phyloP scores from a whole-genome alignment of 64 coral and sea anemone species.

The Anthopleura sola region DNA sequence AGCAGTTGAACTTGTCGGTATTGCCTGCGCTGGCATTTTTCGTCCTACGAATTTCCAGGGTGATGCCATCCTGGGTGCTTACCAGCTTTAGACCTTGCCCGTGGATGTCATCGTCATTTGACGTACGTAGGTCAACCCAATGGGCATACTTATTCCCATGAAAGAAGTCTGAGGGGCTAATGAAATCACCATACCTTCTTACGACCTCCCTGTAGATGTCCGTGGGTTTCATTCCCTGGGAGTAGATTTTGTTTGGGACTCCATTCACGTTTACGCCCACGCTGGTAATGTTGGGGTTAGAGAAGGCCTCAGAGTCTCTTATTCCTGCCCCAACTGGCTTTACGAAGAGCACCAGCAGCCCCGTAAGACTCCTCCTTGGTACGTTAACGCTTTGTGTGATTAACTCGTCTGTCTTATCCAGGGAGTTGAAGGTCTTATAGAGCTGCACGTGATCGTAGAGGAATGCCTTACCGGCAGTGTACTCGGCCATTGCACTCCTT shows the following conservation, averaged over 20 bases:
- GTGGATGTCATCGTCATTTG: conserved; percentile 9
- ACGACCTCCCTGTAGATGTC: conserved; percentile 4
- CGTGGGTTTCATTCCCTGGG: background rate
- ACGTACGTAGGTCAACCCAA: background rate
- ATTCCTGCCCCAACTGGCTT: background rate
- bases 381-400: background rate
- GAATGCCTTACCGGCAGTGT: background rate
- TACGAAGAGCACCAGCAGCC: background rate
- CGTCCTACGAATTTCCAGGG: background rate
- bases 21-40: background rate
- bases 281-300: background rate
- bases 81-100: conserved; percentile 10
- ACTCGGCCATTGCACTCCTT: background rate
- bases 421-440: conserved; percentile 9
- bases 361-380: conserved; percentile 15
- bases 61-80: conserved; percentile 17
- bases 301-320: conserved; percentile 12
- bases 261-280: conserved; percentile 3
- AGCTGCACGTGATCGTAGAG: background rate
- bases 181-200: background rate
- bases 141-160: background rate
- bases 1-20: background rate
- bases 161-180: background rate
- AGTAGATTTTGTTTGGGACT: conserved; percentile 22
- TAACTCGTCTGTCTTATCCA: background rate